Conservation (phyloP, 2,888 invertebrate genomes). For the Venusia cambrica region DNA sequence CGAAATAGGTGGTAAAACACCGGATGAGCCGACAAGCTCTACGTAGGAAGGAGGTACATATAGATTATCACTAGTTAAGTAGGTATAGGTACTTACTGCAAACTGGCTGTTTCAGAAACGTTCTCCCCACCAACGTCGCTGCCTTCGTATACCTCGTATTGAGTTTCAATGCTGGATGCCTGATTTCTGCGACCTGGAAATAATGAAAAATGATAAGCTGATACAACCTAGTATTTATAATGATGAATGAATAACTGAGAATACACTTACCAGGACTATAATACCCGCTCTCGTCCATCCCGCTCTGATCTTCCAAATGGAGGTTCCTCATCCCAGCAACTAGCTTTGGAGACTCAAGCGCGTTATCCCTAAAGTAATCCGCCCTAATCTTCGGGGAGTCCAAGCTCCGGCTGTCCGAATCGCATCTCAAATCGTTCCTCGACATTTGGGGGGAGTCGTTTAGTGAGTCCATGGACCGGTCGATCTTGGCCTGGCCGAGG, state of each 20-base stretch:
- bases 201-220: no score
- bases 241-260: neutral
- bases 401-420: constrained; percentile 65
- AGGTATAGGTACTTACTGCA: constrained; percentile 51
- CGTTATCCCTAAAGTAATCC: constrained; percentile 64
- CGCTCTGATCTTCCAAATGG: constrained; percentile 69
- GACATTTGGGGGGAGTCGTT: constrained; percentile 72
- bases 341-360: constrained; percentile 64
- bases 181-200: constrained; percentile 59
- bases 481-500: constrained; percentile 64
- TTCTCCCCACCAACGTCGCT: constrained; percentile 58
- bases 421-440: constrained; percentile 61
- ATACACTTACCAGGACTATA: constrained; percentile 64
- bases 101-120: constrained; percentile 59
- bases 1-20: no score
- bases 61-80: no score
- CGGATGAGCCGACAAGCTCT: no score
- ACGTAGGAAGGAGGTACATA: no score
- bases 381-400: constrained; percentile 69
- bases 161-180: constrained; percentile 45
- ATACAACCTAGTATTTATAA: neutral
- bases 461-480: constrained; percentile 69
- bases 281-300: constrained; percentile 77
- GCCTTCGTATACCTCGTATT: constrained; percentile 64
- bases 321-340: constrained; percentile 66